Evolutionary conservation across 2,113 vertebrate genomes (phyloP).

Genomic region (Ameiurus melas): DNA sequence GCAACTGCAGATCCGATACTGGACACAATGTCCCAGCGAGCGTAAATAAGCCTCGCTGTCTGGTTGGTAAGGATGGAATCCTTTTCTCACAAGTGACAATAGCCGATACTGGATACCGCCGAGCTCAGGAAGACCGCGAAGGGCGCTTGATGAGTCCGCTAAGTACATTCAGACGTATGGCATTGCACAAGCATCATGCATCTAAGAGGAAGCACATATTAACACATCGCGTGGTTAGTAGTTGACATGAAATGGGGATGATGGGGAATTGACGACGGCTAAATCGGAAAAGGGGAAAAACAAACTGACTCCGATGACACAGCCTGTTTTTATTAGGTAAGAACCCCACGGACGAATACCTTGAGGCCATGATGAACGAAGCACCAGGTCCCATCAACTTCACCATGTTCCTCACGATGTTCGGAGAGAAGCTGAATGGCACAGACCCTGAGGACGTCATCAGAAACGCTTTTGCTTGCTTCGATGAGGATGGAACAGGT

Average conservation of each 20-base stretch:
- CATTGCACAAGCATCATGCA: neutral
- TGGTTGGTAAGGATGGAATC: neutral
- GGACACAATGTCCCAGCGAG: neutral
- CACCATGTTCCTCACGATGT: constrained; percentile 47
- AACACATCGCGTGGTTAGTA: neutral
- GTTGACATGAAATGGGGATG: neutral
- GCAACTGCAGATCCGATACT: neutral
- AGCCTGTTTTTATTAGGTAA: constrained; percentile 19
- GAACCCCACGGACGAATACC: constrained; percentile 44
- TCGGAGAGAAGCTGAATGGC: constrained; percentile 46
- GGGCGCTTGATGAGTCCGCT: neutral
- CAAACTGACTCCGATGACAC: neutral
- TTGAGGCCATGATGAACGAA: constrained; percentile 47
- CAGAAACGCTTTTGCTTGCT: constrained; percentile 44
- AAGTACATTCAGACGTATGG: neutral
- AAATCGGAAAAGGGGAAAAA: too few species aligned
- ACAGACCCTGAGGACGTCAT: constrained; percentile 46
- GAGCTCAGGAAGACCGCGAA: neutral
- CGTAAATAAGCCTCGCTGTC: neutral
- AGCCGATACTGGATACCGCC: neutral
- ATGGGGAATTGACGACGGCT: neutral
- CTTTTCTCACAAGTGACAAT: neutral
- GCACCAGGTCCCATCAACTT: constrained; percentile 45
- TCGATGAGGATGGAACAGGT: constrained; percentile 44
- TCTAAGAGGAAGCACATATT: neutral